Evolutionary conservation across 2,888 invertebrate species (phyloP).

Genomic region (Drosophila monieri): DNA sequence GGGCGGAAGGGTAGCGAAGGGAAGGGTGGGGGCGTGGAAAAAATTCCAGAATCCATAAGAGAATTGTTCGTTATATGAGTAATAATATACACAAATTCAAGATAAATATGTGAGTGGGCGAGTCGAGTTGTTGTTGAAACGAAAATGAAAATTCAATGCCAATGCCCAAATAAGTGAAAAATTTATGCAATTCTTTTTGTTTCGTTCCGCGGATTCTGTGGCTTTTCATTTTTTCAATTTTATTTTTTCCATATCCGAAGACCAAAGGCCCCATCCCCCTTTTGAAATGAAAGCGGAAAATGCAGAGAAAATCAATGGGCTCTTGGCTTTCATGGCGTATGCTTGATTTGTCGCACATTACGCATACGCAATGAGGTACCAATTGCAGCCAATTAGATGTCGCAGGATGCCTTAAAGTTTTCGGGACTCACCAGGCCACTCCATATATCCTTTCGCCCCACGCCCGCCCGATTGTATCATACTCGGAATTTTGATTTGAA

Average conservation of each 20-base stretch:
- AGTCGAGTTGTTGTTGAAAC: conserved; percentile 30
- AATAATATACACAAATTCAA: conserved; percentile 22
- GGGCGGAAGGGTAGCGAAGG: conserved; percentile 1
- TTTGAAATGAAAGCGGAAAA: conserved; percentile 8
- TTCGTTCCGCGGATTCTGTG: conserved; percentile 27
- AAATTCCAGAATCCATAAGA: conserved; percentile 69
- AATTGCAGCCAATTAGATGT: conserved; percentile 66
- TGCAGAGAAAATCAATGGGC: conserved; percentile 55
- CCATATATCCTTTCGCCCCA: neutral
- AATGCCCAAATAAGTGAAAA: conserved; percentile 68
- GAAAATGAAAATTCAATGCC: conserved; percentile 71
- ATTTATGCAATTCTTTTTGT: conserved; percentile 60
- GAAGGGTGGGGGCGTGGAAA: conserved; percentile 6
- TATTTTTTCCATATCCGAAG: conserved; percentile 16
- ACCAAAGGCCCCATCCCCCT: neutral
- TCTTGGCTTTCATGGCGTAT: conserved; percentile 62
- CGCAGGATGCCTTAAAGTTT: conserved; percentile 55
- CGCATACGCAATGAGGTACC: conserved; percentile 58
- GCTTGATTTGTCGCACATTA: conserved; percentile 71
- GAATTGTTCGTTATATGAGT: conserved; percentile 43
- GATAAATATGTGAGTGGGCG: conserved; percentile 19
- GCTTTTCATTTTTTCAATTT: conserved; percentile 40
- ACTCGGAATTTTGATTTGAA: conserved; percentile 75
- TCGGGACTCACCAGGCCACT: neutral
- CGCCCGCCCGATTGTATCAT: conserved; percentile 51